Conservation (phyloP, 1,140 invertebrate genomes). For the Ceratosolen fusciceps region DNA sequence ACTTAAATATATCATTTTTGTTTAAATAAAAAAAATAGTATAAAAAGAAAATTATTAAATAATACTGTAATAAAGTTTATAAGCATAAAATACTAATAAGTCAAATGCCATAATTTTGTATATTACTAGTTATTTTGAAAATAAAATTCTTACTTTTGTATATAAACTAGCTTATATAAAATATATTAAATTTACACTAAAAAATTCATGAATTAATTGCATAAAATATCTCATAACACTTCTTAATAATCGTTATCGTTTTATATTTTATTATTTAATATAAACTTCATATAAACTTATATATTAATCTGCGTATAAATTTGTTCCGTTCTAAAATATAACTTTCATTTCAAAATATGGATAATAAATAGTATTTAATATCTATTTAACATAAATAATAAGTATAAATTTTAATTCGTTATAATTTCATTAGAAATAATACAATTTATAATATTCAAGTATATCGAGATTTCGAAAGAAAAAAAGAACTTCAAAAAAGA, state of each 20-base stretch:
- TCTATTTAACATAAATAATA: too few species aligned
- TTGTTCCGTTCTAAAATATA: not conserved
- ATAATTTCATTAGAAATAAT: too few species aligned
- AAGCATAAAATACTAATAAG: constrained; percentile 22
- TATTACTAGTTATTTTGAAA: not conserved
- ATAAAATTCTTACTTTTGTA: constrained; percentile 27
- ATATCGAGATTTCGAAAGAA: not conserved
- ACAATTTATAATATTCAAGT: not conserved
- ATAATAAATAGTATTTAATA: too few species aligned
- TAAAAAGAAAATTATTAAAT: constrained; percentile 16
- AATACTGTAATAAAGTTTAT: not conserved
- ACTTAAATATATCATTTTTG: not conserved
- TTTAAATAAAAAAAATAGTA: constrained; percentile 1
- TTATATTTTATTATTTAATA: not conserved
- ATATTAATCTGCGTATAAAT: not conserved
- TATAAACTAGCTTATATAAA: constrained; percentile 12
- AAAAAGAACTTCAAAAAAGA: not conserved
- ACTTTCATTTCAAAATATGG: not conserved
- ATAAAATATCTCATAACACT: not conserved
- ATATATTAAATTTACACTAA: constrained; percentile 3
- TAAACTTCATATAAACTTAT: not conserved
- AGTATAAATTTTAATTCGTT: too few species aligned
- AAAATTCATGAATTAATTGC: not conserved
- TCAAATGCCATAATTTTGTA: not conserved
- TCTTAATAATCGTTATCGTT: not conserved